Percentiles rank a stretch among this genome's conserved stretches.
These are phyloP conservation scores for Florisuga fusca DNA, from an alignment of 2,797 vertebrate genomes.

Conservation along the genomic window DNA sequence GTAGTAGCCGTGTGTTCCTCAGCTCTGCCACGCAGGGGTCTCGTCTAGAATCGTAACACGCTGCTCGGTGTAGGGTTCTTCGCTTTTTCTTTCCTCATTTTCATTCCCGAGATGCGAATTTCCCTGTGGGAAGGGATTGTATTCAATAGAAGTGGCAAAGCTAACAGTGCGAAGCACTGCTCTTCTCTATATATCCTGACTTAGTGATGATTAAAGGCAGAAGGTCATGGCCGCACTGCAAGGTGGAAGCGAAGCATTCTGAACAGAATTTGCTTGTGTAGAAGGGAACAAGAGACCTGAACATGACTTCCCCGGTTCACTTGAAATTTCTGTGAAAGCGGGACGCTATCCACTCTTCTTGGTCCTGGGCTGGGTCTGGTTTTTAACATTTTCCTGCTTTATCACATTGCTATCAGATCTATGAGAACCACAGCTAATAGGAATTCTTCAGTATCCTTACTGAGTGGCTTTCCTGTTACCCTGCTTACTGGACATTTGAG, in stretches of 20 bases:
- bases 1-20: neutral
- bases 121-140: rapidly evolving
- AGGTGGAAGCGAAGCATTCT: rapidly evolving
- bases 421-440: neutral
- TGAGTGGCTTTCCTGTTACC: neutral
- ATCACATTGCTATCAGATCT: rapidly evolving
- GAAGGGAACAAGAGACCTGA: too few relatives aligned
- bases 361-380: neutral
- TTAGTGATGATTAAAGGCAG: neutral
- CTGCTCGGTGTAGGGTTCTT: rapidly evolving
- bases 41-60: too few relatives aligned
- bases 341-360: rapidly evolving
- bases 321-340: rapidly evolving
- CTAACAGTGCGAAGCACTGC: rapidly evolving
- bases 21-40: rapidly evolving
- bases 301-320: rapidly evolving
- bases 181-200: rapidly evolving
- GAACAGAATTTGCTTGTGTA: rapidly evolving
- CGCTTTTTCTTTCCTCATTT: rapidly evolving
- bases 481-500: neutral
- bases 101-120: rapidly evolving
- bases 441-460: neutral
- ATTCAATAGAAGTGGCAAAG: rapidly evolving
- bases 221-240: rapidly evolving
- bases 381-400: rapidly evolving